Evolutionary conservation across 2,888 invertebrate species (phyloP), one percentile per base, ranked within the genome.

Genomic region (Trichopoda pennipes): DNA sequence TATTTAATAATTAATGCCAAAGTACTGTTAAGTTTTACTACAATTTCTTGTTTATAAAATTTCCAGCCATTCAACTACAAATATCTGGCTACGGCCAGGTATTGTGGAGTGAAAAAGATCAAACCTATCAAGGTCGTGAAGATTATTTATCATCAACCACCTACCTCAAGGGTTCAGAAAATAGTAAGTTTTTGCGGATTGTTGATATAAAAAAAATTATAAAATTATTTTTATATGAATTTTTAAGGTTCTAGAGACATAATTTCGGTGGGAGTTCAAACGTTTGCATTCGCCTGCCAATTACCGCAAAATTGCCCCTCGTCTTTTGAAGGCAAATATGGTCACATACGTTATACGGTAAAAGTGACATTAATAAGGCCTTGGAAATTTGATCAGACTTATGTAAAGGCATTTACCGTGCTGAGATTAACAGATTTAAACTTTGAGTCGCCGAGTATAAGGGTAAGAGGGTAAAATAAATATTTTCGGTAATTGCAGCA

Each of bases 341-440:
- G 97, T 0, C 93, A 94, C 87, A 93, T 97, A 47, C 93, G 95
- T 23, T 97, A 97, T 87, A 94, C 94, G 3, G 93, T 95, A 3
- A 95, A 95, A 89, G 95, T 95, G 2, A 93, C 93, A 0, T 91
- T 97, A 8, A 95, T 96, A 87, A 92, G 95, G n/a, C 96, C 96
- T 7, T 96, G 95, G 95, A 96, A 95, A 87, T 95, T 94, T 88
- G 95, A 97, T 90, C 94, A 95, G 86, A 95, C 94, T 79, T 94
- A 94, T 23, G 95, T 95, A 88, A 93, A 93, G 86, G 94, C 94
- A 1, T 96, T 97, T 86, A 96, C 95, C 17, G 94, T 97, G 12
- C 92, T 96, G 49, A 94, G 95, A 85, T 93, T 94, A 42, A 92
- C 96, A 86, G 96, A 97, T 91, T 92, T 97, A 76, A 97, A 97